phyloP scores from a whole-genome alignment of 2,113 vertebrate species.

The Perognathus longimembris region DNA sequence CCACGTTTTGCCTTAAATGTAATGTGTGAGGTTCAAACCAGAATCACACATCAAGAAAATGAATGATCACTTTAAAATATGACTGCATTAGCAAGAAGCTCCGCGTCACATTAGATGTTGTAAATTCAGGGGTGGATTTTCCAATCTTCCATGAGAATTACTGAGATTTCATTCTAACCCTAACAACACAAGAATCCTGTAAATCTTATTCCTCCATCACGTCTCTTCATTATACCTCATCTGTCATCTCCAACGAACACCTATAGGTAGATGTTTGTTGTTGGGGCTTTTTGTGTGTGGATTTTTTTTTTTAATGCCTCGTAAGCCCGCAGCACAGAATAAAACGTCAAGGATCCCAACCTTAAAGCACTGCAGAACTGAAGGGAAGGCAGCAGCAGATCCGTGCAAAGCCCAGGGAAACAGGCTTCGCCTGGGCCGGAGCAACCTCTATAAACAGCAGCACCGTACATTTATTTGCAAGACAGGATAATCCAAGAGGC shows the following conservation, averaged over 20 bases:
- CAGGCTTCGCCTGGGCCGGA: constrained; percentile 68
- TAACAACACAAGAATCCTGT: constrained; percentile 70
- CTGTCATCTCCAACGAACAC: constrained; percentile 19
- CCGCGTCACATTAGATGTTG: constrained; percentile 80
- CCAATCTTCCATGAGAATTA: constrained; percentile 83
- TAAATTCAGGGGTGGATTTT: constrained; percentile 85
- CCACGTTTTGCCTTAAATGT: constrained; percentile 70
- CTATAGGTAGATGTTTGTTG: neutral
- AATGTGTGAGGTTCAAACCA: constrained; percentile 59
- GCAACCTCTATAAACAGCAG: constrained; percentile 5
- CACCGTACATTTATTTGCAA: constrained; percentile 71
- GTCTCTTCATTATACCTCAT: constrained; percentile 37
- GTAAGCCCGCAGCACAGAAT: constrained; percentile 28
- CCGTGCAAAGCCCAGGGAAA: constrained; percentile 62
- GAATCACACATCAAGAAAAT: constrained; percentile 58
- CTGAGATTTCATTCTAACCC: constrained; percentile 83
- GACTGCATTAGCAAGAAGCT: constrained; percentile 63
- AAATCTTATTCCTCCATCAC: constrained; percentile 42
- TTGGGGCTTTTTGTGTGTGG: neutral
- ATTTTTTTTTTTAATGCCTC: neutral
- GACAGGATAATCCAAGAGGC: constrained; percentile 19
- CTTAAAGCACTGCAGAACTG: constrained; percentile 57
- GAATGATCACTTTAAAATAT: constrained; percentile 75
- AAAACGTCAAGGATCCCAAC: constrained; percentile 69
- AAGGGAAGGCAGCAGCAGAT: constrained; percentile 59